phyloP scores from a whole-genome alignment of 2,113 vertebrate genomes.

The Antechinus stuartii region DNA sequence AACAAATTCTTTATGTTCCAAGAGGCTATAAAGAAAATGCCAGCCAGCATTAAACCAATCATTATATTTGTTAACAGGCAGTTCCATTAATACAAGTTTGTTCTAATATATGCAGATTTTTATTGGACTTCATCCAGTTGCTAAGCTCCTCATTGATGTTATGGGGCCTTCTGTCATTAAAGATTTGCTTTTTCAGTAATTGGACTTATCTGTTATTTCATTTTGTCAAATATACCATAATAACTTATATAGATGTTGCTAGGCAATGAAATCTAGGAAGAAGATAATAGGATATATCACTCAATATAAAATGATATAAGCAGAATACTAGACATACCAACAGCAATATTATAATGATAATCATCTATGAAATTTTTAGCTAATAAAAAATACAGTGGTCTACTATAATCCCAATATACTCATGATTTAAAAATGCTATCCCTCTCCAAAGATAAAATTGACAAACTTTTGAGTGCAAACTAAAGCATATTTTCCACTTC shows the following conservation, averaged over 20 bases:
- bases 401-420: not conserved
- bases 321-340: not conserved
- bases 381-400: not conserved
- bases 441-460: not conserved
- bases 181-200: not conserved
- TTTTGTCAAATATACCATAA: not conserved
- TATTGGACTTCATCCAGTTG: not conserved
- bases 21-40: not conserved
- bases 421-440: not conserved
- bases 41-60: not conserved
- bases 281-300: not conserved
- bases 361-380: not conserved
- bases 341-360: not conserved
- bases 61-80: not conserved
- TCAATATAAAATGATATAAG: not conserved
- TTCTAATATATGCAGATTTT: not conserved
- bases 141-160: not conserved
- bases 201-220: not conserved
- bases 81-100: not conserved
- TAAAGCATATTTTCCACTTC: not conserved
- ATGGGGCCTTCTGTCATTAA: not conserved
- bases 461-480: not conserved
- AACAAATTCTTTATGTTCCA: not conserved
- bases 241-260: not conserved
- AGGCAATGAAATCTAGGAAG: not conserved